Conservation (phyloP, 2,113 vertebrate genomes). For the Opisthocomus hoazin region DNA sequence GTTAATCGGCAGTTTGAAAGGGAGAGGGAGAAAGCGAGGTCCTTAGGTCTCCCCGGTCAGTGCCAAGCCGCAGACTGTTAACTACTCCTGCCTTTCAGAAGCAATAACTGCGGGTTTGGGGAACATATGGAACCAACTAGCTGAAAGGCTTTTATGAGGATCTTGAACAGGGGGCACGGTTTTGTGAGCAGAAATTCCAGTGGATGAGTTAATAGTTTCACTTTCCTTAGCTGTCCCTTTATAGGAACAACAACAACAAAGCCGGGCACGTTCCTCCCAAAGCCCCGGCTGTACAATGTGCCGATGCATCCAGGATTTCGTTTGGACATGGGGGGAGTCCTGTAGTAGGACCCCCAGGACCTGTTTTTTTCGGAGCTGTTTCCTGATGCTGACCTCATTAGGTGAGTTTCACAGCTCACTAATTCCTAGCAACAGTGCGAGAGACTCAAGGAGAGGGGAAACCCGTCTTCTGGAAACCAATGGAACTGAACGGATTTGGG, state of each 20-base stretch:
- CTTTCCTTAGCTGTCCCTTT: slow-evolving; percentile 67
- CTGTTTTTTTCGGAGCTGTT: slow-evolving; percentile 39
- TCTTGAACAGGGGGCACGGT: slow-evolving; percentile 62
- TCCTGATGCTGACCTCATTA: slow-evolving; percentile 65
- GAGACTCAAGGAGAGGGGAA: slow-evolving; percentile 31
- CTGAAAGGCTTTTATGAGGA: slow-evolving; percentile 63
- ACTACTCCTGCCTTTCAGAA: slow-evolving; percentile 70
- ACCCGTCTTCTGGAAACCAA: slow-evolving; percentile 19
- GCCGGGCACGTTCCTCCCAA: neutral
- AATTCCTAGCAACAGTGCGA: slow-evolving; percentile 50
- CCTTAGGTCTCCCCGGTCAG: slow-evolving; percentile 58
- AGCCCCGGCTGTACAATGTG: neutral
- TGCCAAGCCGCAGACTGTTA: slow-evolving; percentile 69
- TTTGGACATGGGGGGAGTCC: slow-evolving; percentile 32
- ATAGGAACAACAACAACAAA: slow-evolving; percentile 57
- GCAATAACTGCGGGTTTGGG: slow-evolving; percentile 62
- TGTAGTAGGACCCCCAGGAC: slow-evolving; percentile 35
- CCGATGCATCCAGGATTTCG: slow-evolving; percentile 42
- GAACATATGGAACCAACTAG: slow-evolving; percentile 72
- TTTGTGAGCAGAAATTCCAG: slow-evolving; percentile 68
- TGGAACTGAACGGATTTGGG: slow-evolving; percentile 37
- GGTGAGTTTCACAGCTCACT: slow-evolving; percentile 65
- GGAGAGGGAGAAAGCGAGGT: neutral
- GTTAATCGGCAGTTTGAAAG: slow-evolving; percentile 56
- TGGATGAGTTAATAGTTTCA: slow-evolving; percentile 69